Percentiles rank a stretch among this genome's conserved stretches.
These are phyloP conservation scores for Micropoecilia bifurca DNA, from an alignment of 2,797 vertebrate genomes.

Conservation along the genomic window DNA sequence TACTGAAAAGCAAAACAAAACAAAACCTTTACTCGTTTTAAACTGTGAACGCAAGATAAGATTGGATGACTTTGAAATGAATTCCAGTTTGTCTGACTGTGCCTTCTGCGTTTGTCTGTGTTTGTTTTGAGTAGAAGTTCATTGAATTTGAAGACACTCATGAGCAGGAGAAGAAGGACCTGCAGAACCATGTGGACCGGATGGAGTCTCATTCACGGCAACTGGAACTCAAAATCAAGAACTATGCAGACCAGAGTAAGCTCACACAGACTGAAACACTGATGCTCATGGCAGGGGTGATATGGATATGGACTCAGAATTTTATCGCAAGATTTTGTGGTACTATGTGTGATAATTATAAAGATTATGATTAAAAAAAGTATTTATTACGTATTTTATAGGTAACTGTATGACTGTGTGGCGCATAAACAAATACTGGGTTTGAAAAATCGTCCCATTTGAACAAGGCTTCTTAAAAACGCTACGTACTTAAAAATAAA, in stretches of 20 bases:
- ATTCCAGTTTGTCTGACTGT: neutral
- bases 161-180: conserved; percentile 97
- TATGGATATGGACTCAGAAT: too few relatives aligned
- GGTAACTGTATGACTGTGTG: too few relatives aligned
- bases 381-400: too few relatives aligned
- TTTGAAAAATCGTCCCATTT: too few relatives aligned
- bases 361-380: too few relatives aligned
- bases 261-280: conserved; percentile 1
- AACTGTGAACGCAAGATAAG: neutral
- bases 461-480: too few relatives aligned
- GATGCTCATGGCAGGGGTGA: neutral
- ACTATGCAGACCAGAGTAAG: conserved; percentile 95
- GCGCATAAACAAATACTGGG: too few relatives aligned
- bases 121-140: conserved; percentile 85
- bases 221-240: conserved; percentile 95
- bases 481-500: too few relatives aligned
- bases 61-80: conserved; percentile 2
- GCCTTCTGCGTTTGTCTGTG: conserved; percentile 9
- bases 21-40: neutral
- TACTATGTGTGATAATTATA: too few relatives aligned
- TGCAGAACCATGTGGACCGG: conserved; percentile 91
- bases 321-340: too few relatives aligned
- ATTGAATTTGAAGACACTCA: conserved; percentile 98
- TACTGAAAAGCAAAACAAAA: neutral
- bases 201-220: conserved; percentile 93